Conservation (phyloP, 2,888 invertebrate genomes). For the Epinotia nisella region DNA sequence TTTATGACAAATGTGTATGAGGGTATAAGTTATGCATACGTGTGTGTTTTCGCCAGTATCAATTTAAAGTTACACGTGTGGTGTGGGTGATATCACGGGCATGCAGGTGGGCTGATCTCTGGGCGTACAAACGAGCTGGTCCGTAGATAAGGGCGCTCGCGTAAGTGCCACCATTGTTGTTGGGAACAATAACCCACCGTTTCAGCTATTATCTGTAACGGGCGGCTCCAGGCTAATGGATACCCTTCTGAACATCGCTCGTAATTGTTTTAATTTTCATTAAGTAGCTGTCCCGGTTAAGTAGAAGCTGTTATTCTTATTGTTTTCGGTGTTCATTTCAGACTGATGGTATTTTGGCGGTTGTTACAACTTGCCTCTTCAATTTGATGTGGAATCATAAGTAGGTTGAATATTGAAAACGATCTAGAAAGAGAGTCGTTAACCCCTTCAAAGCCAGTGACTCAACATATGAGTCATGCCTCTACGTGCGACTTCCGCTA, state of each 20-base stretch:
- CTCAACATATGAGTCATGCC: too few relatives aligned
- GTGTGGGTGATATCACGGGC: slow-evolving; percentile 55
- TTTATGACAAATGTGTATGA: not conserved
- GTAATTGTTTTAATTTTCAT: slow-evolving; percentile 76
- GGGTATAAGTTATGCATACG: not conserved
- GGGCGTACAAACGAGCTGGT: slow-evolving; percentile 70
- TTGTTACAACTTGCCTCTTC: not conserved
- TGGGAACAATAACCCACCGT: slow-evolving; percentile 71
- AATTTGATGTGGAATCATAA: not conserved
- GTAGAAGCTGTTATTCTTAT: slow-evolving; percentile 36
- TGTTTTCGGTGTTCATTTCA: slow-evolving; percentile 17
- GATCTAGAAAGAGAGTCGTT: too few relatives aligned
- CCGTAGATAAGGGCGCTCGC: slow-evolving; percentile 71
- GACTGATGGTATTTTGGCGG: not conserved
- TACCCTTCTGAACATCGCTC: slow-evolving; percentile 64
- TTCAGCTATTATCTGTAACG: slow-evolving; percentile 69
- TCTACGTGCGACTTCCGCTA: too few relatives aligned
- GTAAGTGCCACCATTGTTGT: slow-evolving; percentile 73
- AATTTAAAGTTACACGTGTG: slow-evolving; percentile 13
- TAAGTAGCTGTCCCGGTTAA: slow-evolving; percentile 55
- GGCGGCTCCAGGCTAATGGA: slow-evolving; percentile 68
- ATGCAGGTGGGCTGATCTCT: slow-evolving; percentile 65
- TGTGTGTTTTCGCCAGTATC: not conserved
- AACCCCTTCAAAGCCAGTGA: too few relatives aligned
- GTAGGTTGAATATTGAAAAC: slow-evolving; percentile 8